Conservation (phyloP, 2,888 invertebrate genomes). For the Spilarctia lutea region DNA sequence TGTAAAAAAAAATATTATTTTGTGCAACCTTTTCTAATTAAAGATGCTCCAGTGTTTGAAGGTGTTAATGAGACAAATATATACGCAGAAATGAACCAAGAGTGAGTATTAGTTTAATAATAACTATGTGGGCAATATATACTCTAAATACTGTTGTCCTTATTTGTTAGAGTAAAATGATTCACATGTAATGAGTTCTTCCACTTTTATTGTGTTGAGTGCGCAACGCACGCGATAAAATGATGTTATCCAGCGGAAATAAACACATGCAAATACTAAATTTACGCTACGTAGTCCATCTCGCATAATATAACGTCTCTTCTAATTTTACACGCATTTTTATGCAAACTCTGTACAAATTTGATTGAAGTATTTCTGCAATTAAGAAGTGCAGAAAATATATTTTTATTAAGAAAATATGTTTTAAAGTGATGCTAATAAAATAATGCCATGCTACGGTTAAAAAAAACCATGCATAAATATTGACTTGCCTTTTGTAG, state of each 20-base stretch:
- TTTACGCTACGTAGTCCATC: not conserved
- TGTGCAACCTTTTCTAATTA: constrained; percentile 37
- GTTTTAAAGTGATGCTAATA: no score
- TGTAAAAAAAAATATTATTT: not conserved
- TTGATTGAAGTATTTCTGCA: not conserved
- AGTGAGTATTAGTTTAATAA: constrained; percentile 54
- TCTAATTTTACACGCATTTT: not conserved
- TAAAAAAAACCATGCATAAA: no score
- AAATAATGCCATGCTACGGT: no score
- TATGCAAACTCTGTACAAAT: no score
- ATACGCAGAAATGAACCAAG: constrained; percentile 62
- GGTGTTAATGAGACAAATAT: constrained; percentile 60
- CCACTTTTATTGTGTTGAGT: not conserved
- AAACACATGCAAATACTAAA: not conserved
- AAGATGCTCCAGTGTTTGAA: constrained; percentile 70
- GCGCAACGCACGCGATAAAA: not conserved
- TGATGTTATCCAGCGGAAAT: not conserved
- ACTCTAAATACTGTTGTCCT: not conserved
- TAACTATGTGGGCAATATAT: not conserved
- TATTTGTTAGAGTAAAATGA: not conserved
- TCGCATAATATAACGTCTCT: not conserved
- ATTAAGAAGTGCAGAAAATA: no score
- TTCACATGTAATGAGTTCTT: not conserved
- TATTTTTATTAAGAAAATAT: no score
- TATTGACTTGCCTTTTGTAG: no score